Evolutionary conservation across 2,113 vertebrate genomes (phyloP), one percentile per base, ranked within the genome.

Genomic region (Percina caprodes): DNA sequence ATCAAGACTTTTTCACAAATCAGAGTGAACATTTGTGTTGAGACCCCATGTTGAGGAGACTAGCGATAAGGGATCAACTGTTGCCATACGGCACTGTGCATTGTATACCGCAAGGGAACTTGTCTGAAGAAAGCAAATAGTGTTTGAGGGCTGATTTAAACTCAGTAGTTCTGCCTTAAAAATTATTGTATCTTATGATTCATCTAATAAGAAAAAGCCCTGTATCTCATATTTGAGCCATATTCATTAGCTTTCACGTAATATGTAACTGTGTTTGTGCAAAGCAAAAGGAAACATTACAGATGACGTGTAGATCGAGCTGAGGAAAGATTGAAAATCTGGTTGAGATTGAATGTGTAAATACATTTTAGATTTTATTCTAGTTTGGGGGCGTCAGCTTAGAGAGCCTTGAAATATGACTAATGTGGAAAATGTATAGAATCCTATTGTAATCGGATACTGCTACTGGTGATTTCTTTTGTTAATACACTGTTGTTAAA

Each of bases 141-240:
- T 80, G 60, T 58, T 42, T 52, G 85, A 91, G 90, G 91, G 90
- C 91, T 91, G 85, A 84, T 85, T 89, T 39, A 84, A 86, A 87
- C 85, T 88, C 82, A 79, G 79, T 83, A 80, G 83, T 86, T 79
- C 90, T 93, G 91, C 92, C 92, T 93, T 93, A 93, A 91, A 78
- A 88, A 71, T 66, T 68, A 81, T 48, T 66, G 13, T 72, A 87
- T 60, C 46, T 46, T 62, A 66, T 76, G 58, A 79, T 85, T 89
- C 84, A 62, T 42, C 66, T 24, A 30, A 67, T 24, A 58, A 39
- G 61, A 85, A 85, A 52, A 42, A 66, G 71, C 67, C 74, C 80
- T 51, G 30, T 79, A 75, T 77, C 35, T 85, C 77, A 83, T 39
- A 1, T 76, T 45, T 82, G 56, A 71, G 30, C 78, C 69, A 49